These are phyloP conservation scores for Prunella strophiata DNA, from an alignment of 2,797 vertebrate genomes.

Conservation along the genomic window DNA sequence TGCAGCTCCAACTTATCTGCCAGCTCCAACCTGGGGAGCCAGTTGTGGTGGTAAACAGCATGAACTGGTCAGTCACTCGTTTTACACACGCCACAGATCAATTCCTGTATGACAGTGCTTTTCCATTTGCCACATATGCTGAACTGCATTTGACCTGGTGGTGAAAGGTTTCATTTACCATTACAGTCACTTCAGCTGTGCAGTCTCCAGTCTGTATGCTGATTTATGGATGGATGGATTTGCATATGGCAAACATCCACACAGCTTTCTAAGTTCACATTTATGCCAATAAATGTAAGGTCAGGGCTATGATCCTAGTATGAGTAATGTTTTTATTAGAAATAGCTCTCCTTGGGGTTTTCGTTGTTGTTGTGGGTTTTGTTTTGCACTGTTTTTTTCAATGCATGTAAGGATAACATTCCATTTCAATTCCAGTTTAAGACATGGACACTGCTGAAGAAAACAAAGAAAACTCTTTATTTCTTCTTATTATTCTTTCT, in stretches of 20 bases:
- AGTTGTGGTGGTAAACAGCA: not conserved
- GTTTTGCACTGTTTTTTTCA: not conserved
- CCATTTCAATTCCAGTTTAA: not conserved
- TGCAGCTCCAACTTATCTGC: not conserved
- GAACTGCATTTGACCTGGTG: constrained; percentile 60
- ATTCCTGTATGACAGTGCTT: not conserved
- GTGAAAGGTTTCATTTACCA: constrained; percentile 66
- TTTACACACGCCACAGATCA: not conserved
- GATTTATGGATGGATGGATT: constrained; percentile 65
- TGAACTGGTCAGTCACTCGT: not conserved
- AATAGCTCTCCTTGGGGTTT: constrained; percentile 7
- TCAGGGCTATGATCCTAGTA: constrained; percentile 22
- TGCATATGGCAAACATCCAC: constrained; percentile 62
- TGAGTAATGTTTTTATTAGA: constrained; percentile 56
- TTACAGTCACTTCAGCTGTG: constrained; percentile 62
- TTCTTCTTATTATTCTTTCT: not conserved
- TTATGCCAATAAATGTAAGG: constrained; percentile 56
- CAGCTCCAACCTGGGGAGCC: not conserved
- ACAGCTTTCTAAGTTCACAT: constrained; percentile 31
- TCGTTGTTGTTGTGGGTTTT: not conserved
- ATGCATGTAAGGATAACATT: not conserved
- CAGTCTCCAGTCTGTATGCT: constrained; percentile 16
- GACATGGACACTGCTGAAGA: not conserved
- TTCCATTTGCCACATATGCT: constrained; percentile 41
- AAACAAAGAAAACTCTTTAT: not conserved